Conservation (phyloP, 2,113 vertebrate genomes). For the Gnathonemus longibarbis region DNA sequence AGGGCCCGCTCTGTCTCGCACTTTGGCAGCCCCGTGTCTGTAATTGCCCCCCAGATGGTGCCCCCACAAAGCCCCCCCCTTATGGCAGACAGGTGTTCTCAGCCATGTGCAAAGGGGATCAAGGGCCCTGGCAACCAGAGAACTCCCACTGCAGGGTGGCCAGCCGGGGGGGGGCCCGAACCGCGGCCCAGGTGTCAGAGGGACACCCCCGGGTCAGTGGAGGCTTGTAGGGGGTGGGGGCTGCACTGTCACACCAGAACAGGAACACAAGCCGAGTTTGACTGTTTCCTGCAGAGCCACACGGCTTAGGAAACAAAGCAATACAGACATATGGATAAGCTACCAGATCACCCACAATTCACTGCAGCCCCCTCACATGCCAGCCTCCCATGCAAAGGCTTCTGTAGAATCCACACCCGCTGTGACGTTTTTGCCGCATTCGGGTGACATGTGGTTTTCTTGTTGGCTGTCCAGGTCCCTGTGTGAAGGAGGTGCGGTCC, state of each 20-base stretch:
- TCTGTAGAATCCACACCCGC: not conserved
- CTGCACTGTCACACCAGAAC: not conserved
- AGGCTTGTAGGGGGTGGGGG: not conserved
- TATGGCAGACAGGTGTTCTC: constrained; percentile 21
- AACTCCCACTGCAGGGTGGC: not conserved
- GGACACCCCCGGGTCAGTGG: not conserved
- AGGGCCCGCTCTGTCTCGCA: constrained; percentile 22
- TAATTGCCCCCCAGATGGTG: constrained; percentile 25
- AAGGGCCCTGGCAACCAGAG: not conserved
- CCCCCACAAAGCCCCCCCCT: not conserved
- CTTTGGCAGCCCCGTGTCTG: constrained; percentile 29
- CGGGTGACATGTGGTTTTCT: not conserved
- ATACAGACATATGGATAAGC: not conserved
- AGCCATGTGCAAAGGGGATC: constrained; percentile 5
- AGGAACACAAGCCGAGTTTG: not conserved
- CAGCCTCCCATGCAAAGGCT: not conserved
- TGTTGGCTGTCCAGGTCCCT: not conserved
- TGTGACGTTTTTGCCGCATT: not conserved
- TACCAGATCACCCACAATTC: not conserved
- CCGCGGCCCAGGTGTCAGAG: not conserved
- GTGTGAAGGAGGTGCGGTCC: not conserved
- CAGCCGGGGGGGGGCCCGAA: not conserved
- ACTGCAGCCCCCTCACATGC: not conserved
- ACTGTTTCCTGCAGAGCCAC: not conserved
- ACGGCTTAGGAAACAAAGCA: not conserved